Base-by-base conservation (phyloP, 2,797 vertebrate genomes). In the Odontamblyopus lacepedii region DNA sequence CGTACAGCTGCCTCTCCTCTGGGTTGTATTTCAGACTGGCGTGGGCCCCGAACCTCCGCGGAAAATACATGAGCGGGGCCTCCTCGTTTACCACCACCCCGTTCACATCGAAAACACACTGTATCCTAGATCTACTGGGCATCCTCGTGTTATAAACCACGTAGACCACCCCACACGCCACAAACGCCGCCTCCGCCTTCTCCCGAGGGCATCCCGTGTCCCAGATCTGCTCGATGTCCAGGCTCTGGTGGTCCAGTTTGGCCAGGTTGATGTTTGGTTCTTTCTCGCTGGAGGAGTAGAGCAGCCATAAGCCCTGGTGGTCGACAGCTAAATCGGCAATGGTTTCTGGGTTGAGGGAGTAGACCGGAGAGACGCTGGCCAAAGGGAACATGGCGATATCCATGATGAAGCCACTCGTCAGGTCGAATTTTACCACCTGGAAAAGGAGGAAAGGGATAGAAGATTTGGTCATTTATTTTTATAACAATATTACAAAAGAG, bases 221-320 rank as follows among this genome's bases (percentile, higher is more conserved):
- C 98, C 98, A 98, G 94, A 97, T 97, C 83, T 97, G 94, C 80
- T 99, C 98, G 1, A 96, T 97, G 83, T 98, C 96, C 35, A 99
- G 93, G 0, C 94, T 95, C 80, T 83, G 85, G 0, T 95, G 92
- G 83, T 98, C 97, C 93, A 99, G 92, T 91, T 98, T 98, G 69
- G 97, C 97, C 18, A 99, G 90, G 88, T 95, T 94, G 78, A 99
- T 94, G 90, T 95, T 95, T 53, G 91, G 93, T 72, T 96, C 96
- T 0, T 93, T 92, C 70, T 97, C 96, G 19, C 75, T 92, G 38
- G 93, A 86, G 78, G 96, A 93, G 0, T 96, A 99, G 74, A 99
- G 86, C 0, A 96, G 95, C 98, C 98, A 99, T 12, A 99, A 94
- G 18, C 97, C 97, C 67, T 98, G 95, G 69, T 96, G 95, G 0